A percentile compares a stretch with the other conserved stretches of the same genome.
phyloP scores from a whole-genome alignment of 2,113 vertebrate species.

The Phoxinus phoxinus region DNA sequence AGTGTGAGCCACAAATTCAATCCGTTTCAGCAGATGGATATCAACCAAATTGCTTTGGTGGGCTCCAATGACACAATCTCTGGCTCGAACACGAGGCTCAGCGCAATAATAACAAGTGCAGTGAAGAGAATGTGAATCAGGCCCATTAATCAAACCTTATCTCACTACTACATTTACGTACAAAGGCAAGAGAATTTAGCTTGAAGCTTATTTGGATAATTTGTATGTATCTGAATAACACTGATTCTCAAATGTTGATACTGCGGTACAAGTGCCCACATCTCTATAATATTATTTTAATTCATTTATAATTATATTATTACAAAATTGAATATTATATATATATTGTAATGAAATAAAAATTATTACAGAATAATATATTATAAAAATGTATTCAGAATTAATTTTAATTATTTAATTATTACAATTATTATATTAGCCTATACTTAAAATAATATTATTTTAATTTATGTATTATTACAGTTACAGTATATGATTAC shows the following conservation, averaged over 20 bases:
- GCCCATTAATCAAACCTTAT: background rate
- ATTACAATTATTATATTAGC: too few species aligned
- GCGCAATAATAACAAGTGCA: conserved; percentile 11
- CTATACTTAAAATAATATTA: too few species aligned
- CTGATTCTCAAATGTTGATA: background rate
- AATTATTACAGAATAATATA: too few species aligned
- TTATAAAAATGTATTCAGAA: too few species aligned
- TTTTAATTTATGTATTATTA: too few species aligned
- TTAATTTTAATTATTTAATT: too few species aligned
- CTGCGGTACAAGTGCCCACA: too few species aligned
- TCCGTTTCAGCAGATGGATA: conserved; percentile 60
- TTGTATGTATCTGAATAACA: background rate
- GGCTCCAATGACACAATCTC: conserved; percentile 37
- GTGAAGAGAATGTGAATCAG: background rate
- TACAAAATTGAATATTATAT: too few species aligned
- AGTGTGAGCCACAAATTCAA: conserved; percentile 51
- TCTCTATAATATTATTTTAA: too few species aligned
- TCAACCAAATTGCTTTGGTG: conserved; percentile 33
- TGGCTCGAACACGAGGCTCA: background rate
- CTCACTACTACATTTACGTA: background rate
- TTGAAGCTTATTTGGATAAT: background rate
- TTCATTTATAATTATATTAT: too few species aligned
- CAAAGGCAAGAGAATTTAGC: background rate
- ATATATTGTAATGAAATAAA: too few species aligned
- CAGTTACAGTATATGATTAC: too few species aligned